These are phyloP conservation scores for Cydia pomonella DNA, from an alignment of 1,140 invertebrate species.

Conservation along the genomic window DNA sequence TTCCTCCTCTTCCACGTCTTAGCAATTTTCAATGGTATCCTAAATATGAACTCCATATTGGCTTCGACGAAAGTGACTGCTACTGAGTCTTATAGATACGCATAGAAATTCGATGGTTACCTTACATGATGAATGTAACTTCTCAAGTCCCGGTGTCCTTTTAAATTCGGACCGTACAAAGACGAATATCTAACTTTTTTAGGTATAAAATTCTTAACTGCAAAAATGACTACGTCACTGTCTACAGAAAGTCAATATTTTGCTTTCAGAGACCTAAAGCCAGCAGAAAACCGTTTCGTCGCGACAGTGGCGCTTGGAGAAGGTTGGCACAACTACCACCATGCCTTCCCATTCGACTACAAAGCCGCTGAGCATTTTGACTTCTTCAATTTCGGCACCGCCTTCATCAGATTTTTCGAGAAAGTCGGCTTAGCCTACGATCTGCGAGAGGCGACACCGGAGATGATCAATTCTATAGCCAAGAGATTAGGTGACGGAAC, in stretches of 20 bases:
- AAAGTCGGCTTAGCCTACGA: conserved; percentile 85
- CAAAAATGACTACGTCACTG: no score
- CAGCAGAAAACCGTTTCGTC: conserved; percentile 82
- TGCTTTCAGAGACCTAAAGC: conserved; percentile 81
- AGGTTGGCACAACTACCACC: conserved; percentile 95
- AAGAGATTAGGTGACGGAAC: conserved; percentile 68
- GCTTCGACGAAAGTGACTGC: no score
- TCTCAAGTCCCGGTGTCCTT: no score
- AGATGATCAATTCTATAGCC: conserved; percentile 67
- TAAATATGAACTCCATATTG: no score
- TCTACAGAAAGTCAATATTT: background rate
- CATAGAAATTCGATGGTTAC: no score
- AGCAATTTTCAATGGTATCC: no score
- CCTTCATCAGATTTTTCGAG: conserved; percentile 77
- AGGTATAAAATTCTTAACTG: no score
- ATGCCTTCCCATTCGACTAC: conserved; percentile 95
- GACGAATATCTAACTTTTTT: no score
- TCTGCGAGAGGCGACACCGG: conserved; percentile 75
- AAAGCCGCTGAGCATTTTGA: conserved; percentile 87
- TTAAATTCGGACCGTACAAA: no score
- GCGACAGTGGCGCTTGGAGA: conserved; percentile 81
- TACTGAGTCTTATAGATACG: no score
- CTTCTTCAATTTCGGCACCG: conserved; percentile 75
- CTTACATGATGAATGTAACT: no score
- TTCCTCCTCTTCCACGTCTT: no score